Evolutionary conservation across 2,113 vertebrate species (phyloP), one percentile per base, ranked within the genome.

Genomic region (Syrmaticus mikado): DNA sequence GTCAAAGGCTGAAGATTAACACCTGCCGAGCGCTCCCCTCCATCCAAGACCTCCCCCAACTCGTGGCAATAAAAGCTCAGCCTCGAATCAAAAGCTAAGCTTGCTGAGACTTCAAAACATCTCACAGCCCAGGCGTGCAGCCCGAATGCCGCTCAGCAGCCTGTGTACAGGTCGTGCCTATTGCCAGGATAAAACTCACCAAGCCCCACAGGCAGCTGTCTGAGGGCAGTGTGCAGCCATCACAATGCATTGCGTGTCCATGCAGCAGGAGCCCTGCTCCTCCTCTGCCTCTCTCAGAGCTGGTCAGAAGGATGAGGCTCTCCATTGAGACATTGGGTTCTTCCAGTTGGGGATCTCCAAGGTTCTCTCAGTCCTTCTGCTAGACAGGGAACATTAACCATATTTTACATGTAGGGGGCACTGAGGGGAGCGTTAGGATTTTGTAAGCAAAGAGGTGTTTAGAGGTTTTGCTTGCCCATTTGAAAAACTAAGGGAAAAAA

Each of bases 1-100:
- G 34, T 91, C 85, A 91, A 91, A 95, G 78, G 87, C 68, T 70
- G 91, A 28, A 91, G 82, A 89, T 89, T 74, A 94, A 83, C 85
- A 87, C 88, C 70, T 22, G 8, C 93, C 3, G 28, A n/a, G 64
- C 4, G 0, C 40, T 73, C 77, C 40, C 68, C 88, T 70, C 20
- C 36, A 15, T 30, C 22, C 62, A 32, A 41, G 71, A 62, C 80
- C 62, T 90, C 75, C 87, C 68, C 48, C 67, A 58, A 24, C 71
- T 66, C 6, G 0, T 1, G 10, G 83, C 80, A 71, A 82, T 66
- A 67, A 71, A 94, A 94, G 22, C 58, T 77, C 68, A 83, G 67
- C 52, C 80, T 75, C 62, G 65, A 70, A 81, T 27, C 85, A 67
- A 89, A 80, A 80, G 58, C 77, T 82, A 46, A 76, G 80, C 84